phyloP scores from a whole-genome alignment of 1,140 invertebrate genomes.

The Nilaparvata lugens region DNA sequence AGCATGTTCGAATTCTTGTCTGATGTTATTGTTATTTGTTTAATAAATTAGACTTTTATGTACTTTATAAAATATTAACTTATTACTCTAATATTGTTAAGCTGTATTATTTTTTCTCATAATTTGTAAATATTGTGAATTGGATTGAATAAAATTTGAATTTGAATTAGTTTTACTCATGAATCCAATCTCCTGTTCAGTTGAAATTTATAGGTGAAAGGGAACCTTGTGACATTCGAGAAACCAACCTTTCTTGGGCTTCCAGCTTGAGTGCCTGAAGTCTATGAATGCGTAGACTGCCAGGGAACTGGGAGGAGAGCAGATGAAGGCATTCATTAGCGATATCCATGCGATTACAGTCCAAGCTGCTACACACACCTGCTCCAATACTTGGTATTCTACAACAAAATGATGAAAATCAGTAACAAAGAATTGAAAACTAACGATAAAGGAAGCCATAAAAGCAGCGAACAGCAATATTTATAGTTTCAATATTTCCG shows the following conservation, averaged over 20 bases:
- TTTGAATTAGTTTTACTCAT: too few relatives aligned
- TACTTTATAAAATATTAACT: too few relatives aligned
- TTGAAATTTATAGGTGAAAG: neutral
- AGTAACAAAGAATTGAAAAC: neutral
- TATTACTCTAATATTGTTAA: too few relatives aligned
- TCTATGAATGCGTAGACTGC: constrained; percentile 77
- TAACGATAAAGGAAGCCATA: neutral
- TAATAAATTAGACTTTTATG: too few relatives aligned
- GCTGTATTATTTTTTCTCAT: too few relatives aligned
- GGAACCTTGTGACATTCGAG: neutral
- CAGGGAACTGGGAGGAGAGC: constrained; percentile 79
- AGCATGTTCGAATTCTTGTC: too few relatives aligned
- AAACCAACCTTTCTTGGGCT: constrained; percentile 64
- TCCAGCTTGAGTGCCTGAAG: constrained; percentile 82
- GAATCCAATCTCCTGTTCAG: neutral
- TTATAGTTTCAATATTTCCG: neutral
- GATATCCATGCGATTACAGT: constrained; percentile 68
- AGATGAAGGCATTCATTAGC: constrained; percentile 70
- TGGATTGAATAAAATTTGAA: too few relatives aligned
- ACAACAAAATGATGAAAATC: constrained; percentile 34
- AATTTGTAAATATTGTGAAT: too few relatives aligned
- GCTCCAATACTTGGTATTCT: constrained; percentile 85
- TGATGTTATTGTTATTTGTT: too few relatives aligned
- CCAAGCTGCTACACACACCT: constrained; percentile 90
- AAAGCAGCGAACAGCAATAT: neutral